Evolutionary conservation across 2,113 vertebrate species (phyloP).

Genomic region (Carlito syrichta): DNA sequence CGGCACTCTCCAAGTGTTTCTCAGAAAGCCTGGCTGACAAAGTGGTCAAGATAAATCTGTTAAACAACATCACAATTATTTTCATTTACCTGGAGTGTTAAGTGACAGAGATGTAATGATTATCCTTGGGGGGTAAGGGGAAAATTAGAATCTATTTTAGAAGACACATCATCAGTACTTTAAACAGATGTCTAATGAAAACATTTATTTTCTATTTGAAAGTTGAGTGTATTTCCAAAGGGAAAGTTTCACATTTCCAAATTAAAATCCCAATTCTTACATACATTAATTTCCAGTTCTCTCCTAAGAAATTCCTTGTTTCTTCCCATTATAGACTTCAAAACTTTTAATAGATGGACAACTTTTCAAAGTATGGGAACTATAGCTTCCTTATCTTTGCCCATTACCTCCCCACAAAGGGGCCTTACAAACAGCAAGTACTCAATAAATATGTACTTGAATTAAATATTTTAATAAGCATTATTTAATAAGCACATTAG

Average conservation of each 20-base stretch:
- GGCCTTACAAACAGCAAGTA: background rate
- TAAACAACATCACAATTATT: background rate
- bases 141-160: conserved; percentile 26
- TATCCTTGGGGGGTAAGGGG: background rate
- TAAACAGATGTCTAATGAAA: background rate
- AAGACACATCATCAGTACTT: background rate
- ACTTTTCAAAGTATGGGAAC: background rate
- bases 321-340: background rate
- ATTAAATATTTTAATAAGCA: background rate
- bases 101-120: background rate
- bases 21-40: background rate
- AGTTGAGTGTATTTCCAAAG: conserved; percentile 9
- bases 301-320: background rate
- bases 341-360: background rate
- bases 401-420: background rate
- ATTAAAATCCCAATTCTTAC: background rate
- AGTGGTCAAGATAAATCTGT: background rate
- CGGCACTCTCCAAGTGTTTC: background rate
- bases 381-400: background rate
- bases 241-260: conserved; percentile 46
- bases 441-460: background rate
- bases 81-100: background rate
- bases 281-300: background rate
- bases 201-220: background rate
- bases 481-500: background rate